phyloP scores from a whole-genome alignment of 2,113 vertebrate genomes.

The Cynoglossus semilaevis region DNA sequence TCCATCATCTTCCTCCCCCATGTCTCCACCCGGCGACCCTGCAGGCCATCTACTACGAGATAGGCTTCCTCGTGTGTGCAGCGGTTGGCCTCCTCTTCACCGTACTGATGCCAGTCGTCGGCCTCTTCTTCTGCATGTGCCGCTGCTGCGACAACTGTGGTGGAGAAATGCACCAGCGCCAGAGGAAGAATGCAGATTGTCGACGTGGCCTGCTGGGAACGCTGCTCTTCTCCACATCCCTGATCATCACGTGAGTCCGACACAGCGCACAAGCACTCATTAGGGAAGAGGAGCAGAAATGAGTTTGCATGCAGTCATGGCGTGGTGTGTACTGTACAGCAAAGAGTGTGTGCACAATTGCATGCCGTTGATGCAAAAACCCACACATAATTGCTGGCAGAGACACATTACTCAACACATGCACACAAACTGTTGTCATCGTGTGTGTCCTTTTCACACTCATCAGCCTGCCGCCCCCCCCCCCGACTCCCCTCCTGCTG shows the following conservation, averaged over 20 bases:
- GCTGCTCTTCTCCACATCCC: constrained; percentile 79
- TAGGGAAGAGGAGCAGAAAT: no score
- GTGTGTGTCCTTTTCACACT: constrained; percentile 1
- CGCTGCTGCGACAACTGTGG: constrained; percentile 96
- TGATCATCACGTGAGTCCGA: constrained; percentile 88
- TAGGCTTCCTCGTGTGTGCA: constrained; percentile 84
- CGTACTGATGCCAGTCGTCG: constrained; percentile 85
- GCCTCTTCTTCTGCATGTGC: constrained; percentile 90
- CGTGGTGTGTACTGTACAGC: no score
- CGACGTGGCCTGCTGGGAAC: constrained; percentile 77
- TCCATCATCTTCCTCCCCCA: neutral
- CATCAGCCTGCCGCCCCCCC: constrained; percentile 14
- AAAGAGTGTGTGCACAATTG: no score
- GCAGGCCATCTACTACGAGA: constrained; percentile 88
- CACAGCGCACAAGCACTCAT: neutral
- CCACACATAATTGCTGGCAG: neutral
- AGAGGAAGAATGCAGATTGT: constrained; percentile 90
- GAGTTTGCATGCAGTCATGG: no score
- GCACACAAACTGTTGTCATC: constrained; percentile 6
- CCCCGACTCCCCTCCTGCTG: constrained; percentile 5
- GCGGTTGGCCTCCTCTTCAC: constrained; percentile 84
- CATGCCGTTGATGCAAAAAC: no score
- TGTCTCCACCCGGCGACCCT: constrained; percentile 31
- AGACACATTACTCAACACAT: constrained; percentile 6
- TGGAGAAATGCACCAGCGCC: constrained; percentile 97